Conservation (phyloP, 64 coral and sea anemone species). For the Acropora tenuis region DNA sequence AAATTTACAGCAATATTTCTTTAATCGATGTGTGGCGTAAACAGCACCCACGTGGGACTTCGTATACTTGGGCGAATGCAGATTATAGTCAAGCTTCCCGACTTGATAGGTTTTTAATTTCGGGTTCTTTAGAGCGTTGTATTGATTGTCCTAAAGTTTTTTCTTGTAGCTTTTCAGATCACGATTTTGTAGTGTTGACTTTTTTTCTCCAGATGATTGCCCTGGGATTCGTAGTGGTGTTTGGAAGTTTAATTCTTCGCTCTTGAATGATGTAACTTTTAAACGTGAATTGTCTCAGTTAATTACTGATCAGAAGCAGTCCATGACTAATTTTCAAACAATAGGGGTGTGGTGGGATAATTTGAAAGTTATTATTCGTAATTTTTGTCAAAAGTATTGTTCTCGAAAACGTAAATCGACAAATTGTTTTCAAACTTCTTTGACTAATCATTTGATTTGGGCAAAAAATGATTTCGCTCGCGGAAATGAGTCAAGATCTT, state of each 20-base stretch:
- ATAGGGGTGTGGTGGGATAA: conserved; percentile 56
- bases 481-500: too few relatives aligned
- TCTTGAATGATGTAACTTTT: not conserved
- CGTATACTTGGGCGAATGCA: not conserved
- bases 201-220: not conserved
- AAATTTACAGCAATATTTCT: not conserved
- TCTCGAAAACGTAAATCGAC: too few relatives aligned
- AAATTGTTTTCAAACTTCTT: too few relatives aligned
- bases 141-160: not conserved
- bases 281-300: not conserved
- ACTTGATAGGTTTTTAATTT: not conserved
- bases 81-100: not conserved
- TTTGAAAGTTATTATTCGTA: not conserved
- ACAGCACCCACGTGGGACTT: not conserved
- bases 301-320: not conserved
- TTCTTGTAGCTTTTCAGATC: conserved; percentile 20
- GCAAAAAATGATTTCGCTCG: not conserved
- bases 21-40: conserved; percentile 19
- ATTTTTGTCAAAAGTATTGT: too few relatives aligned
- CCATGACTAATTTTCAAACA: not conserved
- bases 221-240: not conserved
- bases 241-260: conserved; percentile 45
- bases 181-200: not conserved
- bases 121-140: not conserved
- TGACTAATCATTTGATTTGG: not conserved